Percentiles rank a stretch among this genome's conserved stretches.
phyloP scores from a whole-genome alignment of 2,797 vertebrate genomes.

The Tenualosa ilisha region DNA sequence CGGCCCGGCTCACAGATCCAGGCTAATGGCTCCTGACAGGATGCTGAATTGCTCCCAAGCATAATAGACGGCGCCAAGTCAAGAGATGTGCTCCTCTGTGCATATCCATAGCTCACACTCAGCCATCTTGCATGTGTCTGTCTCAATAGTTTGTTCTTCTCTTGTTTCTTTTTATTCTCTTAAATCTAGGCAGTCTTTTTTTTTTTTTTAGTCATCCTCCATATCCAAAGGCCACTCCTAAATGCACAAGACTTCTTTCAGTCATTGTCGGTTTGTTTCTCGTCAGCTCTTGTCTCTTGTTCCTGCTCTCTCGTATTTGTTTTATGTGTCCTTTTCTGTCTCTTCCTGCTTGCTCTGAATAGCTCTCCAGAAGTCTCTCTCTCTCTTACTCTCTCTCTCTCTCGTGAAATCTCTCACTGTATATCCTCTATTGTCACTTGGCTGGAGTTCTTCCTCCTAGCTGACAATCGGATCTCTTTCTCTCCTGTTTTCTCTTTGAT shows the following conservation, averaged over 20 bases:
- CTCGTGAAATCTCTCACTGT: neutral
- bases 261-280: conserved; percentile 1
- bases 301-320: neutral
- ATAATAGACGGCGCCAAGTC: conserved; percentile 31
- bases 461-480: neutral
- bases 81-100: conserved; percentile 26
- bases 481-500: neutral
- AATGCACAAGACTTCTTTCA: neutral
- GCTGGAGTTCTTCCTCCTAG: neutral
- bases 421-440: neutral
- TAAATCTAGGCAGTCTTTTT: neutral
- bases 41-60: conserved; percentile 48
- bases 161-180: neutral
- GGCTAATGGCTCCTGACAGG: conserved; percentile 53
- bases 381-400: neutral
- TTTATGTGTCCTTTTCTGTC: neutral
- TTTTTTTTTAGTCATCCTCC: neutral
- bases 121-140: conserved; percentile 11
- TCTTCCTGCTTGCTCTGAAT: neutral
- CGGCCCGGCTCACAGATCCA: conserved; percentile 27
- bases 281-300: neutral
- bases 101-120: conserved; percentile 25
- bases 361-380: neutral
- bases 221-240: conserved; percentile 3
- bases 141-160: neutral